Evolutionary conservation across 2,888 invertebrate genomes (phyloP), one percentile per base, ranked within the genome.

Genomic region (Dolichomitus sp.): DNA sequence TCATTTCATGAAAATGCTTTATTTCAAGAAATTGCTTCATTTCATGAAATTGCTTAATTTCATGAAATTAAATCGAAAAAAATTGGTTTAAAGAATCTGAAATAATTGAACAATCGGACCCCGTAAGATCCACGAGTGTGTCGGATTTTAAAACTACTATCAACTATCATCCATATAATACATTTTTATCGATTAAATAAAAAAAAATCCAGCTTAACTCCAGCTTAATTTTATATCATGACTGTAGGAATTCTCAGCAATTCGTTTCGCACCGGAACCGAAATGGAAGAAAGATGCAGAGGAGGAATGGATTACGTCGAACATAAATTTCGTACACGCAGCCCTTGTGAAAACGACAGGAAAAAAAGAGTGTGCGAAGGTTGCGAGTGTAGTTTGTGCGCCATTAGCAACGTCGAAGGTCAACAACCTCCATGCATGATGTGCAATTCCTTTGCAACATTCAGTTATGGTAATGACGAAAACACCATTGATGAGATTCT

Each of bases 281-380:
- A 52, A 4, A 19, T 4, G 4, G 66, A 74, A 80, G 30, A 66
- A 50, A 45, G 68, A 52, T 80, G 66, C 61, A 74, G 79, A 66
- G 79, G 79, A 12, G 73, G 79, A 61, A 42, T 61, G 48, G 73
- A 80, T 61, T 48, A 19, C 12, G n/a, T 1, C 4, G 52, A 12
- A 19, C 6, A 6, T 9, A 73, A 27, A 14, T 37, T 57, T 54
- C 33, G 70, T 14, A 6, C 45, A 5, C 30, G 14, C 14, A 54
- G 17, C 6, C 11, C n/a, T 37, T 9, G 33, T 17, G 37, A 37
- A 37, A 37, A 37, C 2, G 19, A 17, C 7, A 37, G 17, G 11
- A 40, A 17, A 4, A 61, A 17, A 61, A 37, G 9, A 40, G 7
- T 37, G 33, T 61, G 61, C 19, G 40, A 40, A 11, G 61, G 40